These are phyloP conservation scores for Chironomus striatipennis DNA, from an alignment of 1,140 invertebrate species.

Conservation along the genomic window DNA sequence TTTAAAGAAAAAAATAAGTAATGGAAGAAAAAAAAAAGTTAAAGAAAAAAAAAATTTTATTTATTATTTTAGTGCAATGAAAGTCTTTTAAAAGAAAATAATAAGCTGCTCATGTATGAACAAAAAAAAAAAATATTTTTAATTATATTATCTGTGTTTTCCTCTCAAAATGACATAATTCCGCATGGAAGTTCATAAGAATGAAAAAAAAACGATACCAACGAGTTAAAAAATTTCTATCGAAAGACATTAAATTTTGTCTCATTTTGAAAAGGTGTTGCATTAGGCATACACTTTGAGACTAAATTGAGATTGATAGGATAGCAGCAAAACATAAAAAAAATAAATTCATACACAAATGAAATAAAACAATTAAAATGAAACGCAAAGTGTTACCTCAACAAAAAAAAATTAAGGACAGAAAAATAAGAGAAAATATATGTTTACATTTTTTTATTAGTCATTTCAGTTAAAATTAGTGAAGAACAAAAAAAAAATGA, in stretches of 20 bases:
- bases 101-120: background rate
- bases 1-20: background rate
- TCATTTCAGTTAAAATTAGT: background rate
- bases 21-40: background rate
- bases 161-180: too few relatives aligned
- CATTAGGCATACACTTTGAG: background rate
- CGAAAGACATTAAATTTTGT: too few relatives aligned
- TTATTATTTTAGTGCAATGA: conserved; percentile 9
- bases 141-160: too few relatives aligned
- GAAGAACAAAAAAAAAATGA: background rate
- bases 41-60: background rate
- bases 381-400: conserved; percentile 23
- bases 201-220: too few relatives aligned
- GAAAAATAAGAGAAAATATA: conserved; percentile 16
- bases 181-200: too few relatives aligned
- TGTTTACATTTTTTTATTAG: conserved; percentile 20
- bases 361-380: conserved; percentile 17
- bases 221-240: too few relatives aligned
- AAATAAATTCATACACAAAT: background rate
- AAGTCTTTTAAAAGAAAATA: background rate
- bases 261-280: background rate
- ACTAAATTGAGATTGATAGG: background rate
- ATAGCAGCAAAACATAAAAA: background rate
- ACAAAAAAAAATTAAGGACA: conserved; percentile 4
- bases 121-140: background rate